Percentiles rank a stretch among this genome's conserved stretches.
These are phyloP conservation scores for Lithobates sylvaticus DNA, from an alignment of 2,797 vertebrate species.

Conservation along the genomic window DNA sequence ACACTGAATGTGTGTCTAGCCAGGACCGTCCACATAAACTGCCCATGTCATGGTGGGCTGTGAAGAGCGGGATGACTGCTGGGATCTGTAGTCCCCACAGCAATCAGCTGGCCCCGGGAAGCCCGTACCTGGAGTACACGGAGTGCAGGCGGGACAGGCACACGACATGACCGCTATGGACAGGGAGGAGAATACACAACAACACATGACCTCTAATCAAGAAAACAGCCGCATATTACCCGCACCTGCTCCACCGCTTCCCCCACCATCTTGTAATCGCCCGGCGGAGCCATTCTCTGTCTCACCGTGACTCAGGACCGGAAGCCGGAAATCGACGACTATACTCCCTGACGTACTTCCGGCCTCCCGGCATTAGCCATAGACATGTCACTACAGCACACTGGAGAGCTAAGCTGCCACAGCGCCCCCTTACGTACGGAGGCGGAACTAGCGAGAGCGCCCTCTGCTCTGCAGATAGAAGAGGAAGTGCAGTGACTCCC, in stretches of 20 bases:
- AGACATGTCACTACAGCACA: neutral
- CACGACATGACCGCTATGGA: neutral
- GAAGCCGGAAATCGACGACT: neutral
- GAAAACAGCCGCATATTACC: neutral
- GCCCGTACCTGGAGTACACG: too few species aligned
- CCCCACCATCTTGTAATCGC: slow-evolving; percentile 49
- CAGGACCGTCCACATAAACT: too few species aligned
- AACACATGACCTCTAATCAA: neutral
- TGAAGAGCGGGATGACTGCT: too few species aligned
- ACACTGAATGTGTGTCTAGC: too few species aligned
- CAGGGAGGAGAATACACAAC: neutral
- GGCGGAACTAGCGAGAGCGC: neutral
- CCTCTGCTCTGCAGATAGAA: too few species aligned
- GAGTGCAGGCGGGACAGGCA: neutral
- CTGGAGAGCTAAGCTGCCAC: neutral
- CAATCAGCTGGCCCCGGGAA: too few species aligned
- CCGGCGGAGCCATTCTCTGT: slow-evolving; percentile 56
- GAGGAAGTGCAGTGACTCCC: too few species aligned
- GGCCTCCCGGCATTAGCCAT: neutral
- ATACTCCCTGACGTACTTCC: slow-evolving; percentile 12
- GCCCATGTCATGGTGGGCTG: too few species aligned
- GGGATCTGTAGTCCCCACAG: too few species aligned
- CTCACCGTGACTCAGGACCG: slow-evolving; percentile 60
- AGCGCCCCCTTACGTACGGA: slow-evolving; percentile 3
- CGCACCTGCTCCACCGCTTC: slow-evolving; percentile 49